Base-by-base conservation (phyloP, 2,113 vertebrate genomes). In the Odontophorus gujanensis region DNA sequence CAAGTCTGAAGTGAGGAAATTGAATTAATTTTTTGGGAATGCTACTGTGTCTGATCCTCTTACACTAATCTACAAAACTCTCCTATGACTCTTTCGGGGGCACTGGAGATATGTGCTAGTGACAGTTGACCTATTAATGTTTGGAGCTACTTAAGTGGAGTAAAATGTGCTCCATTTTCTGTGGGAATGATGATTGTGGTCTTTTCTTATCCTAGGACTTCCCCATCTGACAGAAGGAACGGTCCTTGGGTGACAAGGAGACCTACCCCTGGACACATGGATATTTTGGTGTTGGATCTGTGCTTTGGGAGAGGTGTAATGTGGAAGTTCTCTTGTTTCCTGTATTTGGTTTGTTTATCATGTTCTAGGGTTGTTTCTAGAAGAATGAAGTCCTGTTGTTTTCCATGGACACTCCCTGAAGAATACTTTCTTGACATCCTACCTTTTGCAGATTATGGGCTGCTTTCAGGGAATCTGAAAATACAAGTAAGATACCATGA, bases 171-270 rank as follows among this genome's bases (percentile, higher is more conserved):
- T n/a, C 4, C 50, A 43, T 30, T 83, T 6, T 42, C 34, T 48
- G n/a, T 6, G 18, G 38, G n/a, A 47, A 28, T 19, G 6, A 65
- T 43, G n/a, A 71, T 40, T 75, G 43, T 36, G 59, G 18, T 71
- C 11, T 42, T 82, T 92, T 92, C 20, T 93, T 67, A 5, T 75
- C 59, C 72, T 87, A 96, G 96, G 78, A 47, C 34, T 30, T 38
- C 3, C 12, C 40, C 36, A 55, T 58, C 58, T 63, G 83, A 51
- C 1, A 16, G 50, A 17, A 65, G 30, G 71, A 87, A 62, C 6
- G 1, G 19, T 28, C 58, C 77, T 55, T 45, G 71, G 48, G 17
- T 5, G 4, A 21, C 34, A 57, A 22, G 65, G 22, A 43, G 17
- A 62, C 43, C 18, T 30, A 2, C 38, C 48, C 57, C 42, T 62